Evolutionary conservation across 2,888 invertebrate genomes (phyloP), one percentile per base, ranked within the genome.

Genomic region (Noctua comes): DNA sequence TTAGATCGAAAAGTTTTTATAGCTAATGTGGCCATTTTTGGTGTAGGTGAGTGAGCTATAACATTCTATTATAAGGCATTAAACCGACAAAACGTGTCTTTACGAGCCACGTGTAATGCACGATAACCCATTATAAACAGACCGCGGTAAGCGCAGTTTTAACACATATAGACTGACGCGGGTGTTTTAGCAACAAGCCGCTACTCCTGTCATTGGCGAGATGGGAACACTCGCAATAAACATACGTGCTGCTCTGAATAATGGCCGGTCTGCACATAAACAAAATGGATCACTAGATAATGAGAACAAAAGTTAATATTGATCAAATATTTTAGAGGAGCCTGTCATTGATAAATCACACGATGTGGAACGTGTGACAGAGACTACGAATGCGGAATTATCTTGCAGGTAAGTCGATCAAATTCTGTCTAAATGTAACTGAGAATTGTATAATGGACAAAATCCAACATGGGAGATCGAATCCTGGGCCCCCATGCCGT

Each of bases 321-420:
- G 0, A 18, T 68, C 13, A 10, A 21, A 36, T 31, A 18, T 77
- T 81, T 73, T 85, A 94, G 94, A 89, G 74, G 13, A 48, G n/a
- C 75, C 75, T 11, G 46, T 76, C 27, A 90, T 94, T 66, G 83
- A 92, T 43, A 91, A 92, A 82, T 80, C 70, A 6, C 57, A 68
- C 8, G 69, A 54, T 2, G 65, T 76, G 73, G 64, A 90, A 18
- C 57, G 59, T 1, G 86, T 77, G 7, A 68, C 76, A 48, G 80
- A 84, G 70, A 90, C 90, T 13, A 83, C 85, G 0, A 78, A 86
- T 76, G 83, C 79, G 10, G 54, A 83, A 51, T 79, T 94, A 54
- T 74, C 68, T 64, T 94, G 94, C 90, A 91, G 86, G 94, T 94
- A 86, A 88, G 88, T 51, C 0, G 8, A 70, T 59, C 21, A 62